A percentile compares a stretch with the other conserved stretches of the same genome.
Evolutionary conservation across 2,888 invertebrate species (phyloP).

Genomic region (Rhimphoctona megacephalus): DNA sequence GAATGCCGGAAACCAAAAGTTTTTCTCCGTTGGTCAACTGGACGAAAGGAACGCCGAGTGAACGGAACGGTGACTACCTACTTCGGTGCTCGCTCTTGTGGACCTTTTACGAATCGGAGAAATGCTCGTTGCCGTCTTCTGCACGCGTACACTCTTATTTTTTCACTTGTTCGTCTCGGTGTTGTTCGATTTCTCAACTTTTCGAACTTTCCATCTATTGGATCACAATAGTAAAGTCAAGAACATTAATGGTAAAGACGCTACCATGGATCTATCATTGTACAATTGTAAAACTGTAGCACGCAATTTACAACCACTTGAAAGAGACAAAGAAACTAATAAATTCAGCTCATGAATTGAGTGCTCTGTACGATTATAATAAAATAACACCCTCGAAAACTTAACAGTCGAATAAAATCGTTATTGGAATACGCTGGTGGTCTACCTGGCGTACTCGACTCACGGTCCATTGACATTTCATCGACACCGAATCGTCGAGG

Average conservation of each 20-base stretch:
- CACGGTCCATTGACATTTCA: conserved; percentile 47
- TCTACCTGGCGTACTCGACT: neutral
- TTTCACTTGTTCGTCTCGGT: neutral
- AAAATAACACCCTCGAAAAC: conserved; percentile 1
- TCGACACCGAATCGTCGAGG: conserved; percentile 15
- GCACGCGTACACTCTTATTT: conserved; percentile 39
- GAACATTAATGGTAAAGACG: neutral
- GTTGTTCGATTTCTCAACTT: neutral
- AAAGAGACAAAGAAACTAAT: neutral
- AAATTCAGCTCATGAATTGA: neutral
- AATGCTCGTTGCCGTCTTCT: conserved; percentile 43
- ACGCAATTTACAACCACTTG: neutral
- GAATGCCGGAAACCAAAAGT: conserved; percentile 63
- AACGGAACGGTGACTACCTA: conserved; percentile 52
- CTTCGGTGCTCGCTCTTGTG: conserved; percentile 33
- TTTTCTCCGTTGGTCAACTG: conserved; percentile 56
- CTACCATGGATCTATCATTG: neutral
- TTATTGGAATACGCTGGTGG: conserved; percentile 8
- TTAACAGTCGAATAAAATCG: conserved; percentile 12
- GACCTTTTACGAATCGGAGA: conserved; percentile 34
- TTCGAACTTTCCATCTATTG: neutral
- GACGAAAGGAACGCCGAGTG: conserved; percentile 58
- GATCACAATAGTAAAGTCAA: neutral
- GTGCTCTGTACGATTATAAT: conserved; percentile 8
- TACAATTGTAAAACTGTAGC: neutral